Conservation (phyloP, 2,888 invertebrate genomes). For the Scaptomyza parva region DNA sequence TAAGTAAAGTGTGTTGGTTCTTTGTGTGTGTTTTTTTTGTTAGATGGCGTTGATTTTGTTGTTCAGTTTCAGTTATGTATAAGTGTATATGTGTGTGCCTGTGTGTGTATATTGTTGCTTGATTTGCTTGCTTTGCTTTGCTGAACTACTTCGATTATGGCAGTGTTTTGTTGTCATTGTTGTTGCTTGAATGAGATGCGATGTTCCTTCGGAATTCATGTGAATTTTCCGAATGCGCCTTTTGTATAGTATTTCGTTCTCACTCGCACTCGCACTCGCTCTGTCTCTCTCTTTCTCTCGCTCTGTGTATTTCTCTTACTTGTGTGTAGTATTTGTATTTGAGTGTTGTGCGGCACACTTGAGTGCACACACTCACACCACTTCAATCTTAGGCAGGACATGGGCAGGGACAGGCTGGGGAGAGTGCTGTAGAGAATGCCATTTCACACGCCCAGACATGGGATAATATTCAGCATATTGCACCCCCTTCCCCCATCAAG, state of each 20-base stretch:
- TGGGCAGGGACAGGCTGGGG: too few relatives aligned
- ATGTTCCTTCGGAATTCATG: slow-evolving; percentile 61
- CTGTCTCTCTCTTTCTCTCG: neutral
- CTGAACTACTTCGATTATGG: slow-evolving; percentile 70
- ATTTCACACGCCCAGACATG: slow-evolving; percentile 40
- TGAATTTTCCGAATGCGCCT: slow-evolving; percentile 68
- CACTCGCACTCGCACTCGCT: too few relatives aligned
- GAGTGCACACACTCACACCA: slow-evolving; percentile 60
- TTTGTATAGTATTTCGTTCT: slow-evolving; percentile 57
- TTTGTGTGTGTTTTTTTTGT: slow-evolving; percentile 51
- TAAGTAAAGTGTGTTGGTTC: slow-evolving; percentile 62
- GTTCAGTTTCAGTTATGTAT: slow-evolving; percentile 61
- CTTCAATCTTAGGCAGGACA: slow-evolving; percentile 10
- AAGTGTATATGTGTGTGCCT: neutral
- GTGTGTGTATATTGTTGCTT: too few relatives aligned
- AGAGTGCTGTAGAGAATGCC: slow-evolving; percentile 4
- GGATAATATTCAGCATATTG: slow-evolving; percentile 23
- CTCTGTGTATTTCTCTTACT: neutral
- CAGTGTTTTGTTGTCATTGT: slow-evolving; percentile 32
- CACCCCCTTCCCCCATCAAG: slow-evolving; percentile 35
- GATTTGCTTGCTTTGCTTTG: slow-evolving; percentile 27
- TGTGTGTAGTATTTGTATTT: slow-evolving; percentile 23
- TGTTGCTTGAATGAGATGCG: slow-evolving; percentile 3
- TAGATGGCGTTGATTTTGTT: slow-evolving; percentile 70
- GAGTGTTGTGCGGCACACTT: slow-evolving; percentile 70